A percentile compares a stretch with the other conserved stretches of the same genome.
Evolutionary conservation across 2,888 invertebrate species (phyloP).

Genomic region (Enchytraeus crypticus): DNA sequence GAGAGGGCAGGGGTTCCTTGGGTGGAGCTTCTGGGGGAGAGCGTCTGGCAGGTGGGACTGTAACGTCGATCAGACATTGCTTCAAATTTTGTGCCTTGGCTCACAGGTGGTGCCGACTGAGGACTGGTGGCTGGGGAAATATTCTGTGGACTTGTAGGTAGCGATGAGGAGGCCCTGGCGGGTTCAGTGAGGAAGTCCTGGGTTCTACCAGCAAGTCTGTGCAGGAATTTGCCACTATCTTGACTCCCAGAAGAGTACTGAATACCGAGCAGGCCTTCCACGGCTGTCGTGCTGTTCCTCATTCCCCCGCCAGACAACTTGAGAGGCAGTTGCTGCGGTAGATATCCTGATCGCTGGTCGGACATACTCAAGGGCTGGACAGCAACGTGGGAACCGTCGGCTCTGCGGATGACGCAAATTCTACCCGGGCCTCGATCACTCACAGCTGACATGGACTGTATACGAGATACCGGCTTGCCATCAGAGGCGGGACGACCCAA

Average conservation of each 20-base stretch:
- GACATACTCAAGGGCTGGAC: too few species aligned
- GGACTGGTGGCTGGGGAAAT: background rate
- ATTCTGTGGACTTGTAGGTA: background rate
- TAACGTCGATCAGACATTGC: too few species aligned
- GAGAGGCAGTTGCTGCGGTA: conserved; percentile 80
- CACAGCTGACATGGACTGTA: conserved; percentile 3
- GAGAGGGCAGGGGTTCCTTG: background rate
- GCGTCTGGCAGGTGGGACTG: too few species aligned
- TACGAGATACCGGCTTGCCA: background rate
- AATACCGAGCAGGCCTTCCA: background rate
- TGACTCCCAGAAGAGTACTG: background rate
- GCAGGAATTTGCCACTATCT: background rate
- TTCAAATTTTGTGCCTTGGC: background rate
- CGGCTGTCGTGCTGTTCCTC: background rate
- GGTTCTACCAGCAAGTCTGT: background rate
- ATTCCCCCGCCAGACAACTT: conserved; percentile 55
- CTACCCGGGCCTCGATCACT: too few species aligned
- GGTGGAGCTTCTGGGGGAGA: too few species aligned
- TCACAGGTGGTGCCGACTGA: background rate
- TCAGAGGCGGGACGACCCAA: background rate
- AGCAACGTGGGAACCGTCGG: too few species aligned
- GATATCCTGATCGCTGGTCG: conserved; percentile 62
- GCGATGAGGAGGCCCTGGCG: background rate
- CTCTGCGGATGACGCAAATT: too few species aligned
- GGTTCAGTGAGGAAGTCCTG: background rate